Evolutionary conservation across 1,140 invertebrate genomes (phyloP).

Genomic region (Cotesia typhae): DNA sequence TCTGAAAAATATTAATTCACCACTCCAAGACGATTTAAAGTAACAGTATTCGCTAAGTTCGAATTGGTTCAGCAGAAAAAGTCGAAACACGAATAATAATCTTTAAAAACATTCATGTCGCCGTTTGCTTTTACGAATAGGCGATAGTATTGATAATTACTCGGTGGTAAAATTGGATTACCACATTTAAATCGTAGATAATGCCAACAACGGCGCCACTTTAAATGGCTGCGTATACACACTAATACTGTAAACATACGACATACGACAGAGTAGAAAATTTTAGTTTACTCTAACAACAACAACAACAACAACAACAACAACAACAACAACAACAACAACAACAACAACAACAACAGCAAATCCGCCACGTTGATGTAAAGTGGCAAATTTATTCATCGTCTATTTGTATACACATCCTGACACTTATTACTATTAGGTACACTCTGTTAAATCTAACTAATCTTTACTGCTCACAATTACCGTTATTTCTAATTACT

Average conservation of each 20-base stretch:
- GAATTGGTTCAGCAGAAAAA: not conserved
- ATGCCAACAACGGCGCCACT: conserved; percentile 30
- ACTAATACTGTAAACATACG: too few species aligned
- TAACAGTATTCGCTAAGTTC: too few species aligned
- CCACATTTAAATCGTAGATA: conserved; percentile 35
- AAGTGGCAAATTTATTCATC: conserved; percentile 13
- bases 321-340: not conserved
- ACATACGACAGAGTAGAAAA: not conserved
- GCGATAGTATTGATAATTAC: conserved; percentile 38
- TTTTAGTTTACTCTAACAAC: conserved; percentile 5
- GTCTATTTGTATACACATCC: conserved; percentile 1
- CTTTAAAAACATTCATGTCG: conserved; percentile 27
- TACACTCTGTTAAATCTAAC: not conserved
- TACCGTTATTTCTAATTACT: conserved; percentile 17
- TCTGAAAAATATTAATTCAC: too few species aligned
- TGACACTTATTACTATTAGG: conserved; percentile 17
- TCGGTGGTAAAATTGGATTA: conserved; percentile 40
- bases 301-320: too few species aligned
- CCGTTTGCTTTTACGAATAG: conserved; percentile 19
- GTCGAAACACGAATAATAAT: conserved; percentile 28
- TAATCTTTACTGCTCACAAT: conserved; percentile 9
- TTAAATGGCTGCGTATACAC: conserved; percentile 22
- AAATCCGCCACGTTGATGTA: not conserved
- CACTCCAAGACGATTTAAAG: too few species aligned
- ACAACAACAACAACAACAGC: not conserved